Evolutionary conservation across 2,797 vertebrate genomes (phyloP), one percentile per base, ranked within the genome.

Genomic region (Ambastaia sidthimunki): DNA sequence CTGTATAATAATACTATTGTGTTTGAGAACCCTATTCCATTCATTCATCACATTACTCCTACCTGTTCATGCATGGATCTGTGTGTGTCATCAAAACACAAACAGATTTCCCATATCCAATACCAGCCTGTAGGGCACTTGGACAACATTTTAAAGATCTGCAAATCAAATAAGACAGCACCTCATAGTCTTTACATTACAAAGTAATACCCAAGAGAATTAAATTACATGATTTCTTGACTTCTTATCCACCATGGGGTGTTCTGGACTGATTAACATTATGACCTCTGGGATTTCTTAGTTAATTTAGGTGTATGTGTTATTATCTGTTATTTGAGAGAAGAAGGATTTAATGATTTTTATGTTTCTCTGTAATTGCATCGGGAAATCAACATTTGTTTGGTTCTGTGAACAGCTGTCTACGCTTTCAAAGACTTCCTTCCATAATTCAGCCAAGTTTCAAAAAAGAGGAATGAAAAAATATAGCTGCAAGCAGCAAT

Each of bases 1-100:
- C 37, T 44, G 9, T 2, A 44, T 44, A 44, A 9, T 10, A 44
- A 57, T 66, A 19, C 50, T 75, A 37, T 52, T 19, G 73, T 75
- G 62, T 52, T 31, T 79, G 18, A 70, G 31, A 66, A 25, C 74
- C 72, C 59, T 75, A 41, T 67, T 63, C 60, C 78, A 77, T 76
- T 84, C 62, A 47, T 81, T 55, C 59, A 68, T 66, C 68, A 60
- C 37, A 62, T 28, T 25, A 44, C 19, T 18, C 19, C 23, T 23
- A 25, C 9, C n/a, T 12, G 21, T 55, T 10, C 6, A 44, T 23
- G 5, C 50, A 52, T 18, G 19, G n/a, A 55, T 52, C 15, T 52
- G 50, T 52, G 50, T 44, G 34, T 59, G 19, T 72, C 23, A 25
- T 44, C 9, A 3, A 44, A 28, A 57, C 1, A 62, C 34, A 2